These are phyloP conservation scores for Ranitomeya variabilis DNA, from an alignment of 2,113 vertebrate species.

Conservation along the genomic window DNA sequence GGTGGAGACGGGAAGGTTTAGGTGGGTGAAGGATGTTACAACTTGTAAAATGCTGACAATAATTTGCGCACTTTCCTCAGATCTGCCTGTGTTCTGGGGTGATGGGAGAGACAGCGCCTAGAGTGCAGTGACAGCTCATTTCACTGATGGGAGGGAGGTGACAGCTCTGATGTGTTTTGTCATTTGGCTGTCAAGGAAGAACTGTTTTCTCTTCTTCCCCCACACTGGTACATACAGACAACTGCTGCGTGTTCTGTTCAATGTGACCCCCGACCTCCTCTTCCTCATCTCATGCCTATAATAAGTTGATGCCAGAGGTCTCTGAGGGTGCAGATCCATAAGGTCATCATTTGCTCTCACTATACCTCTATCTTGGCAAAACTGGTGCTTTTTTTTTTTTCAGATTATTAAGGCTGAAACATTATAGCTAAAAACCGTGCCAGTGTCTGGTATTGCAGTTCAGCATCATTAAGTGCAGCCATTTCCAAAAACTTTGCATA, in stretches of 20 bases:
- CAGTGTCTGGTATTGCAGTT: too few species aligned
- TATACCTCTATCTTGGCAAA: not conserved
- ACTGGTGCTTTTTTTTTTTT: too few species aligned
- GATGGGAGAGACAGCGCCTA: constrained; percentile 13
- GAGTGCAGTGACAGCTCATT: constrained; percentile 22
- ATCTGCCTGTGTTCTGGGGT: constrained; percentile 15
- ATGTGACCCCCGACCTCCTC: not conserved
- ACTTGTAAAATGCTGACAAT: constrained; percentile 44
- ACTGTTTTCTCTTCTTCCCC: constrained; percentile 13
- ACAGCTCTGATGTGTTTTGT: constrained; percentile 48
- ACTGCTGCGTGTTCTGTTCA: not conserved
- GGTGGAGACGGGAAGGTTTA: constrained; percentile 9
- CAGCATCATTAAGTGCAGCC: too few species aligned
- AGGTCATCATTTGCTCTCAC: not conserved
- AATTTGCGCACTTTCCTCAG: not conserved
- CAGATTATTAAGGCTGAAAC: not conserved
- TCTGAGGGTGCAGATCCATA: not conserved
- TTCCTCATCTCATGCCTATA: not conserved
- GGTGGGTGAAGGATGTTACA: not conserved
- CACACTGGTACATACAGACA: constrained; percentile 13
- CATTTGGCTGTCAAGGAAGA: constrained; percentile 43
- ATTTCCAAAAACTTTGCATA: too few species aligned
- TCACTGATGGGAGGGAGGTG: not conserved
- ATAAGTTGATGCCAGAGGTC: not conserved
- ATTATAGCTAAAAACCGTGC: too few species aligned